Conservation (phyloP, 2,888 invertebrate genomes). For the Hyposoter dolosus region DNA sequence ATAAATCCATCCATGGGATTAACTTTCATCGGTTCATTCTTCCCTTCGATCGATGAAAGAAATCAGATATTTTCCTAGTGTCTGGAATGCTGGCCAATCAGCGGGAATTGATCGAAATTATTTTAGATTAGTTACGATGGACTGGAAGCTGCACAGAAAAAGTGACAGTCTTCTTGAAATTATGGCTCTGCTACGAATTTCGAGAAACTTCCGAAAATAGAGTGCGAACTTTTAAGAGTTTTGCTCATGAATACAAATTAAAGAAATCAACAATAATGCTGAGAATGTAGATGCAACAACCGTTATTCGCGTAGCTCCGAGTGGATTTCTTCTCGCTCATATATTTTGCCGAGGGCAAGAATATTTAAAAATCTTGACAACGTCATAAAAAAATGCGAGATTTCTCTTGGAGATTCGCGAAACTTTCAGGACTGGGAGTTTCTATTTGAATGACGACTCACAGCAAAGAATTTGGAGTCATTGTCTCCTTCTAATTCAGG, state of each 20-base stretch:
- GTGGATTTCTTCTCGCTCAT: conserved; percentile 11
- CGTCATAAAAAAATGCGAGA: conserved; percentile 30
- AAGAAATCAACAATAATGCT: background rate
- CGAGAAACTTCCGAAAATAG: background rate
- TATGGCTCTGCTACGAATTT: background rate
- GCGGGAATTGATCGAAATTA: background rate
- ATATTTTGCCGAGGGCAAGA: conserved; percentile 12
- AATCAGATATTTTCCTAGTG: background rate
- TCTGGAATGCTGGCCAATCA: background rate
- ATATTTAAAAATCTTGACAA: conserved; percentile 32
- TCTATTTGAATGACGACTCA: background rate
- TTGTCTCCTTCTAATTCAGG: conserved; percentile 16
- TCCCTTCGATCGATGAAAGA: background rate
- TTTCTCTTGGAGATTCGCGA: conserved; percentile 45
- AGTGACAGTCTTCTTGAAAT: background rate
- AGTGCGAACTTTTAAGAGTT: background rate
- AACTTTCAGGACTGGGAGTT: conserved; percentile 9
- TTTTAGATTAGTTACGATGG: background rate
- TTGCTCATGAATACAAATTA: conserved; percentile 1
- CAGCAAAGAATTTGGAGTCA: background rate
- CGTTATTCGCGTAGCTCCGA: background rate
- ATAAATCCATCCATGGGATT: background rate
- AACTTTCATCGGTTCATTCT: background rate
- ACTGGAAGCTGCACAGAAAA: background rate
- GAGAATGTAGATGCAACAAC: background rate